Percentiles rank a stretch among this genome's conserved stretches.
phyloP scores from a whole-genome alignment of 2,888 invertebrate species.

The Clunio marinus region DNA sequence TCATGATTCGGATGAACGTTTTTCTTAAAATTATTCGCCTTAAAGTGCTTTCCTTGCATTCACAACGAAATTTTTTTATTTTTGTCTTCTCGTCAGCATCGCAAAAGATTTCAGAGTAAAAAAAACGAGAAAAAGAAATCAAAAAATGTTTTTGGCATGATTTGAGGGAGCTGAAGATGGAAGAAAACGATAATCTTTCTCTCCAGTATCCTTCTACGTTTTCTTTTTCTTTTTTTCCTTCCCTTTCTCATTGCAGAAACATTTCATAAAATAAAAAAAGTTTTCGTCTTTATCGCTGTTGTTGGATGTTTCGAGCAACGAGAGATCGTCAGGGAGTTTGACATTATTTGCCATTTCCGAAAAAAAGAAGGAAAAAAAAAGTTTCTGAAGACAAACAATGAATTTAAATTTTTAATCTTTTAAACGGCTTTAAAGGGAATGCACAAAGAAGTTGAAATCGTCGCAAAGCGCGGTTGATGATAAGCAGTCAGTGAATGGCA shows the following conservation, averaged over 20 bases:
- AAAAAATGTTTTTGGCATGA: background rate
- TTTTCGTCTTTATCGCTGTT: slow-evolving; percentile 20
- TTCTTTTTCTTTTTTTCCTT: background rate
- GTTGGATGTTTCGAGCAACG: slow-evolving; percentile 1
- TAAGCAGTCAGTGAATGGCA: too few species aligned
- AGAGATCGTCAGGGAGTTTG: slow-evolving; percentile 13
- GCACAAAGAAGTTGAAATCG: too few species aligned
- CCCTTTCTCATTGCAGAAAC: slow-evolving; percentile 10
- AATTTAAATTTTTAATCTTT: slow-evolving; percentile 12
- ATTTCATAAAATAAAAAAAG: background rate
- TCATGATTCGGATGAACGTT: slow-evolving; percentile 5
- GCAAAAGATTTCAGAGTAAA: background rate
- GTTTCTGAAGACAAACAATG: background rate
- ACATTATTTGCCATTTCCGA: slow-evolving; percentile 13
- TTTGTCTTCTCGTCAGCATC: background rate
- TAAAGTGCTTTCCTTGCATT: too few species aligned
- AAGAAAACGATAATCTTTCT: slow-evolving; percentile 8
- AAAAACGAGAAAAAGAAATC: too few species aligned
- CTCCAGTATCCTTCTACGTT: too few species aligned
- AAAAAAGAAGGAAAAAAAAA: background rate
- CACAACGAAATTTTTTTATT: too few species aligned
- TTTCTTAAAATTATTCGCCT: background rate
- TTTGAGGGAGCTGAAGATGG: background rate
- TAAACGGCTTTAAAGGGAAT: background rate
- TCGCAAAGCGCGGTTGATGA: background rate